Evolutionary conservation across 1,140 invertebrate genomes (phyloP).

Genomic region (Megathymus violae): DNA sequence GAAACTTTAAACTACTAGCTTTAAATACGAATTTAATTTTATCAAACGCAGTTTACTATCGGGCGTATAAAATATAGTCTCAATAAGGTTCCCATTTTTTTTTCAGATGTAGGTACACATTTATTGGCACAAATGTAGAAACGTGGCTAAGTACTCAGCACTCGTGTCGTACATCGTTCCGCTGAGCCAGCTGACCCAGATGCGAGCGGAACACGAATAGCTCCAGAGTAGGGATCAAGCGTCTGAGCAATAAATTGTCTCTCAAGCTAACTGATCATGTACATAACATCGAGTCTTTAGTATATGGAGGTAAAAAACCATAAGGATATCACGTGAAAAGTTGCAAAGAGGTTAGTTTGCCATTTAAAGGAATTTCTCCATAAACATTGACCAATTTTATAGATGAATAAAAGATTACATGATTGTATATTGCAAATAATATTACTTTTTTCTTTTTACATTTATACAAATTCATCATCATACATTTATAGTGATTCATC

Average conservation of each 20-base stretch:
- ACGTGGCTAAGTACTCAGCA: conserved; percentile 33
- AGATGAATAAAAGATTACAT: no score
- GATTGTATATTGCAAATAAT: no score
- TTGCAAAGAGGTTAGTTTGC: no score
- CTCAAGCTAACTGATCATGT: neutral
- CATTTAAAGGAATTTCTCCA: neutral
- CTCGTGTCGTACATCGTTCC: conserved; percentile 39
- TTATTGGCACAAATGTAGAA: conserved; percentile 35
- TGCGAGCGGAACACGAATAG: conserved; percentile 49
- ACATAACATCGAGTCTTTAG: neutral
- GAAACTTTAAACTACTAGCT: no score
- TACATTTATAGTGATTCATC: no score
- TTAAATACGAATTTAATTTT: no score
- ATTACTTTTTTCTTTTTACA: no score
- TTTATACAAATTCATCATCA: no score
- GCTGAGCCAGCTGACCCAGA: conserved; percentile 50
- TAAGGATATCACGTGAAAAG: neutral
- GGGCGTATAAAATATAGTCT: neutral
- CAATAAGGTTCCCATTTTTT: neutral
- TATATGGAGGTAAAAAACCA: neutral
- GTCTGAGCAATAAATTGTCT: conserved; percentile 38
- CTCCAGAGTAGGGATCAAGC: conserved; percentile 43
- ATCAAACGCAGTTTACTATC: no score
- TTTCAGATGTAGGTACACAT: neutral
- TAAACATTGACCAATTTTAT: no score